These are phyloP conservation scores for Acanthopagrus latus DNA, from an alignment of 2,797 vertebrate genomes.

Conservation along the genomic window DNA sequence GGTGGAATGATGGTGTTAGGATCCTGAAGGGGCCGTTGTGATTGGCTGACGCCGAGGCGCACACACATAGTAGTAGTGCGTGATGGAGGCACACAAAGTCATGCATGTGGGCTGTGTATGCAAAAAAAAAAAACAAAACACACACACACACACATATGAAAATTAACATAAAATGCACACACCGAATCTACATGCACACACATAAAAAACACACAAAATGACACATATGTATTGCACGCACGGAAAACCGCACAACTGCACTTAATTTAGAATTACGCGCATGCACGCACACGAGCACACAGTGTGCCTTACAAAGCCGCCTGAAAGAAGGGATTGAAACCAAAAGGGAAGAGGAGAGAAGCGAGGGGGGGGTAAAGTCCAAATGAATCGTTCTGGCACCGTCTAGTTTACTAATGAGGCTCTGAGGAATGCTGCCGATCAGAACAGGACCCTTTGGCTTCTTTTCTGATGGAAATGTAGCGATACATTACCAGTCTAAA, in stretches of 20 bases:
- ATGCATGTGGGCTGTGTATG: conserved; percentile 18
- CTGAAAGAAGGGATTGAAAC: conserved; percentile 54
- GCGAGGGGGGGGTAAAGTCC: conserved; percentile 22
- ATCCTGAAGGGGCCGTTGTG: conserved; percentile 54
- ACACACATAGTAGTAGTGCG: conserved; percentile 3
- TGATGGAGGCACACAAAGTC: conserved; percentile 32
- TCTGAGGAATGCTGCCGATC: conserved; percentile 73
- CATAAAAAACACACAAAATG: not conserved
- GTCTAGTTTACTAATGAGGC: conserved; percentile 82
- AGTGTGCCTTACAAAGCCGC: conserved; percentile 43
- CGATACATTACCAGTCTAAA: conserved; percentile 43
- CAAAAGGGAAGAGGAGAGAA: conserved; percentile 37
- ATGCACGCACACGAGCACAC: conserved; percentile 38
- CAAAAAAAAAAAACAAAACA: not conserved
- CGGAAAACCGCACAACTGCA: not conserved
- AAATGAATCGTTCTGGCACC: conserved; percentile 72
- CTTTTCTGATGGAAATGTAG: conserved; percentile 79
- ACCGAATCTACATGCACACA: not conserved
- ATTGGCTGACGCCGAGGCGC: conserved; percentile 69
- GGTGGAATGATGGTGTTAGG: conserved; percentile 81
- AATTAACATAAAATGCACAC: conserved; percentile 1
- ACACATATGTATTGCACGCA: not conserved
- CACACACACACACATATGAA: not conserved
- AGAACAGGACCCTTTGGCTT: conserved; percentile 64
- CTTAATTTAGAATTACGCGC: conserved; percentile 40